A percentile compares a stretch with the other conserved stretches of the same genome.
These are phyloP conservation scores for Choloepus didactylus DNA, from an alignment of 2,797 vertebrate species.

Conservation along the genomic window DNA sequence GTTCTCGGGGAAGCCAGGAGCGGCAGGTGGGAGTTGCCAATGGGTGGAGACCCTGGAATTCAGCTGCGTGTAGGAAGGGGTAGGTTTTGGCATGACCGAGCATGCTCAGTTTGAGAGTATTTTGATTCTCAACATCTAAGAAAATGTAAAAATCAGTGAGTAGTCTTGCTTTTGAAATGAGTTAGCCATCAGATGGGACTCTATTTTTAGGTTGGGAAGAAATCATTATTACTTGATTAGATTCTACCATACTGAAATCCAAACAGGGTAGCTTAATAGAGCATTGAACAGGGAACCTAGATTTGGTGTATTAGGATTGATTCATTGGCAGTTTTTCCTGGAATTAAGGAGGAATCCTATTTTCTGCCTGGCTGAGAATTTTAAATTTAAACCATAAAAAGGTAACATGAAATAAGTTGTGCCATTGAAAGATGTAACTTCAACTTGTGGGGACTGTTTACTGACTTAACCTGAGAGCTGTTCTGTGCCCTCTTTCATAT, in stretches of 20 bases:
- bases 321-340: not conserved
- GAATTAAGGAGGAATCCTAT: not conserved
- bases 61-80: not conserved
- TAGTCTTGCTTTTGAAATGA: not conserved
- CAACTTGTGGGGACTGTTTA: not conserved
- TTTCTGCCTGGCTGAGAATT: slow-evolving; percentile 30
- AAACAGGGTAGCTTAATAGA: not conserved
- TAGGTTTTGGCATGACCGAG: not conserved
- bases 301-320: not conserved
- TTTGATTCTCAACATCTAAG: not conserved
- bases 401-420: not conserved
- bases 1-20: not conserved
- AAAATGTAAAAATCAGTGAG: not conserved
- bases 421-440: not conserved
- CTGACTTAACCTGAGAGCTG: not conserved
- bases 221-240: not conserved
- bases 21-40: not conserved
- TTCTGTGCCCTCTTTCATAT: not conserved
- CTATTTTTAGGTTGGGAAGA: not conserved
- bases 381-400: not conserved
- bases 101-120: not conserved
- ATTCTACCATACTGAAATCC: not conserved
- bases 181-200: not conserved
- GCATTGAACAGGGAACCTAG: not conserved
- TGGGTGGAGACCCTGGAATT: no score